These are phyloP conservation scores for Aplocera efformata DNA, from an alignment of 2,888 invertebrate species.

Conservation along the genomic window DNA sequence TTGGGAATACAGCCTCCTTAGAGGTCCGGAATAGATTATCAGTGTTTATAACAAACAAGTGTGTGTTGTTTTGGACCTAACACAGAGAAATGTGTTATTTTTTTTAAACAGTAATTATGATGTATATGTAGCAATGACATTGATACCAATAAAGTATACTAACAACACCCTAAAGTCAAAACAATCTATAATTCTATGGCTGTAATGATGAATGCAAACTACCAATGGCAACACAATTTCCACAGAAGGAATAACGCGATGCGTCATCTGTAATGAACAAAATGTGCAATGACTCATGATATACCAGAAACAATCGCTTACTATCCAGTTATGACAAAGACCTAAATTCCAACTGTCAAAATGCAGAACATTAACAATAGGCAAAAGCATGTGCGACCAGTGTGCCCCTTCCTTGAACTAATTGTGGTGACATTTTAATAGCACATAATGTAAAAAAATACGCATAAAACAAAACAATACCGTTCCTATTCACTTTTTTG, in stretches of 20 bases:
- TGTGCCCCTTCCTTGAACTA: constrained; percentile 30
- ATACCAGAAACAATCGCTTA: constrained; percentile 31
- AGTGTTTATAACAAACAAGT: too few species aligned
- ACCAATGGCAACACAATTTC: background rate
- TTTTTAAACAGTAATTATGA: too few species aligned
- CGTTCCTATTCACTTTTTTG: constrained; percentile 31
- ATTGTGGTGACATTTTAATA: constrained; percentile 33
- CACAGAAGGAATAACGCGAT: constrained; percentile 5
- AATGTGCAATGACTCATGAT: constrained; percentile 21
- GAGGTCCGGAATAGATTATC: too few species aligned
- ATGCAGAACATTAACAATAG: constrained; percentile 36
- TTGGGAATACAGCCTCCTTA: too few species aligned
- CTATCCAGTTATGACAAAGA: constrained; percentile 39
- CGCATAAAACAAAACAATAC: constrained; percentile 16
- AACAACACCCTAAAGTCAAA: too few species aligned
- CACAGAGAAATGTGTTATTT: too few species aligned
- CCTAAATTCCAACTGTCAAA: constrained; percentile 40
- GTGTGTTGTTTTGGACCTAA: too few species aligned
- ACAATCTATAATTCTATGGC: too few species aligned
- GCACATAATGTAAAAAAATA: constrained; percentile 26
- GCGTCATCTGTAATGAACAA: constrained; percentile 15
- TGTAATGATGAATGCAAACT: background rate
- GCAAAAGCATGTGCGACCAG: constrained; percentile 40
- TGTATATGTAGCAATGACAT: too few species aligned
- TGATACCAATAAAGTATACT: too few species aligned